Evolutionary conservation across 2,113 vertebrate genomes (phyloP).

Genomic region (Apus apus): DNA sequence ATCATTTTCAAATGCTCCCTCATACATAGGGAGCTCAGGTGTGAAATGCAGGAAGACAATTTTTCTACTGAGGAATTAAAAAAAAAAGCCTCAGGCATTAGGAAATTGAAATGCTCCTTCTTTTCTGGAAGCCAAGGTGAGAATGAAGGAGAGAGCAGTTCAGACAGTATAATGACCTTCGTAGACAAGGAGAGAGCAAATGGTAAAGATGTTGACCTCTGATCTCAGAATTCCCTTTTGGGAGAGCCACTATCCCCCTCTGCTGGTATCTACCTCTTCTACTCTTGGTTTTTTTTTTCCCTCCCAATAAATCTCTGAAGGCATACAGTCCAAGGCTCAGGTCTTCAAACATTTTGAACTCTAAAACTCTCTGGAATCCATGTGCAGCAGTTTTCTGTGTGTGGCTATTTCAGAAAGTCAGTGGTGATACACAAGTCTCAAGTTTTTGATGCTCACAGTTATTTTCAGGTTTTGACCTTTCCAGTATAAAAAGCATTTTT

Average conservation of each 20-base stretch:
- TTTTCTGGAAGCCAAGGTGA: neutral
- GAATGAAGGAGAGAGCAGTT: neutral
- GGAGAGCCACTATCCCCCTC: constrained; percentile 21
- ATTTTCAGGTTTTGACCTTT: neutral
- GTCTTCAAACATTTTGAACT: neutral
- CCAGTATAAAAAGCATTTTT: neutral
- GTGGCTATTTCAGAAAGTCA: neutral
- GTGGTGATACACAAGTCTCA: neutral
- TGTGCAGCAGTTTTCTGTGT: neutral
- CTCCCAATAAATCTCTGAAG: neutral
- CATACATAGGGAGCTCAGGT: neutral
- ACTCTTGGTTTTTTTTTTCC: neutral
- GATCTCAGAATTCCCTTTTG: neutral
- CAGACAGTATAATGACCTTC: neutral
- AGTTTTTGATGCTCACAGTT: neutral
- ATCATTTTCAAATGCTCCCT: neutral
- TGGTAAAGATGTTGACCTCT: neutral
- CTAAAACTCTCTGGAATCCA: neutral
- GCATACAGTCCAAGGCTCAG: neutral
- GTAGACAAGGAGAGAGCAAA: neutral
- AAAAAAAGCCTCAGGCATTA: neutral
- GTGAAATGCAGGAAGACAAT: neutral
- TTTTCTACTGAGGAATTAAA: neutral
- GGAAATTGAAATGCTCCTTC: neutral
- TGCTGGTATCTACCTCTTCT: neutral